Percentiles rank a stretch among this genome's conserved stretches.
Evolutionary conservation across 2,113 vertebrate species (phyloP).

Genomic region (Semnornis frantzii): DNA sequence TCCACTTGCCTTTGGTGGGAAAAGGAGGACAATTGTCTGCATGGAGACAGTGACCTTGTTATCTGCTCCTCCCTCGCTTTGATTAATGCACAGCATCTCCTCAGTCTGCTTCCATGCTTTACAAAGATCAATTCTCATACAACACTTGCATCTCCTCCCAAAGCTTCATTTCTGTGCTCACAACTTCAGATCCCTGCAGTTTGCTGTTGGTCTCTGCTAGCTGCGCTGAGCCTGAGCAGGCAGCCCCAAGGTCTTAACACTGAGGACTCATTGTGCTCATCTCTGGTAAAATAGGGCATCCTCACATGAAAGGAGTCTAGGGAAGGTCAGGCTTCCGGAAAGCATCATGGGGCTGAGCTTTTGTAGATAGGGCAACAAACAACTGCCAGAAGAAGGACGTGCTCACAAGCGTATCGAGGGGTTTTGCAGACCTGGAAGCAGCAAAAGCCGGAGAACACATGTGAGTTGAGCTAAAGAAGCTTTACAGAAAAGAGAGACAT

Average conservation of each 20-base stretch:
- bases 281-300: neutral
- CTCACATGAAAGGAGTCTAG: neutral
- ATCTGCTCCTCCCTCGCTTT: neutral
- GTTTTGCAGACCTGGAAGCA: neutral
- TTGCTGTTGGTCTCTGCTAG: rapidly evolving
- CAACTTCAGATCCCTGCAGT: rapidly evolving
- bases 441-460: neutral
- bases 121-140: rapidly evolving
- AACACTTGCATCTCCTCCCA: neutral
- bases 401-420: neutral
- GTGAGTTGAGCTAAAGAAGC: neutral
- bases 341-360: neutral
- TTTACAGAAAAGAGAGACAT: neutral
- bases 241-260: neutral
- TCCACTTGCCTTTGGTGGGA: neutral
- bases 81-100: rapidly evolving
- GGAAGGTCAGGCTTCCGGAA: neutral
- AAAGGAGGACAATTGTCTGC: neutral
- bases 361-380: neutral
- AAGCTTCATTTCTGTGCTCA: rapidly evolving
- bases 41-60: neutral
- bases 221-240: neutral
- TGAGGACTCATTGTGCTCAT: conserved; percentile 1
- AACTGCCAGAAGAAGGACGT: neutral
- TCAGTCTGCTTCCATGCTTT: neutral